phyloP scores from a whole-genome alignment of 2,113 vertebrate species.

The Actinemys pallida region DNA sequence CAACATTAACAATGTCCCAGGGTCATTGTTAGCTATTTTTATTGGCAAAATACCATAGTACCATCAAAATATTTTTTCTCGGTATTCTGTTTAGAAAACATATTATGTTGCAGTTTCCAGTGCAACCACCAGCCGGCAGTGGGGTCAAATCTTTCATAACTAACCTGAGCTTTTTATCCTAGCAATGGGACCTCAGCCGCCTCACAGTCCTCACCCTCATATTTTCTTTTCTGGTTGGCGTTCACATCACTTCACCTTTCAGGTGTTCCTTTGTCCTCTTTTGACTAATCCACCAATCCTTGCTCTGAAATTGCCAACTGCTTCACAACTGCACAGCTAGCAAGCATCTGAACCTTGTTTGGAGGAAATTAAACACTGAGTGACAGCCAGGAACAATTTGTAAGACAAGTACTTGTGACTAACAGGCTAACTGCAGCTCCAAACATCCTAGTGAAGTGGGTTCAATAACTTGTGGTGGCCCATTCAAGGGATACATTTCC shows the following conservation, averaged over 20 bases:
- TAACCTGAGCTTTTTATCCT: background rate
- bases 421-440: background rate
- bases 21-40: too few species aligned
- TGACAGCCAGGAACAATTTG: background rate
- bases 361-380: background rate
- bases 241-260: background rate
- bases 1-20: too few species aligned
- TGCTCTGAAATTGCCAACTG: background rate
- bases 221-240: background rate
- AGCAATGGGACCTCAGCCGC: background rate
- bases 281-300: background rate
- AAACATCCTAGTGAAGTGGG: background rate
- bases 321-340: background rate
- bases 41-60: background rate
- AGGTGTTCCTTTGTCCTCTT: background rate
- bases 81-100: background rate
- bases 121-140: background rate
- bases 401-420: background rate
- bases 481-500: background rate
- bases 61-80: background rate
- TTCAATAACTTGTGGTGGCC: background rate
- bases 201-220: background rate
- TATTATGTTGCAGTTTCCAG: background rate
- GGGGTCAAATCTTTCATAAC: background rate
- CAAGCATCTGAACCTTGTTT: background rate